Evolutionary conservation across 2,113 vertebrate genomes (phyloP).

Genomic region (Aegotheles bennettii): DNA sequence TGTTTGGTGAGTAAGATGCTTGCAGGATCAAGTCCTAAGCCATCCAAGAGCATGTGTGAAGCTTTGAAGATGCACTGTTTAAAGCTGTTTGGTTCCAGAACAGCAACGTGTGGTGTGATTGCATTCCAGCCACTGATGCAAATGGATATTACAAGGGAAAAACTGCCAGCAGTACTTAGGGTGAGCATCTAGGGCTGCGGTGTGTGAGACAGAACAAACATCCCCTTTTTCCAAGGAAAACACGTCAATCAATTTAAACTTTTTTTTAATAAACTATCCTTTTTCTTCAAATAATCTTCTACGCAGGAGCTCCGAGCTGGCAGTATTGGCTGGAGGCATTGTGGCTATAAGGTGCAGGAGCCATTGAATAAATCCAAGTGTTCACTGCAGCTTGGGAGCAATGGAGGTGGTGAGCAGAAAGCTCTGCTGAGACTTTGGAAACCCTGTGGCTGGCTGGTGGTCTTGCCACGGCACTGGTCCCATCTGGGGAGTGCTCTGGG

Average conservation of each 20-base stretch:
- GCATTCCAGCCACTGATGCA: background rate
- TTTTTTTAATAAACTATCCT: background rate
- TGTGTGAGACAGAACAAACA: background rate
- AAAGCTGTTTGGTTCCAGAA: background rate
- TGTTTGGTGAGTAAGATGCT: background rate
- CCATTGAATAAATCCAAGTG: accelerated
- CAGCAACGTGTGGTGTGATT: background rate
- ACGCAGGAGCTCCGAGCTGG: background rate
- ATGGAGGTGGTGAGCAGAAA: background rate
- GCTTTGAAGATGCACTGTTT: background rate
- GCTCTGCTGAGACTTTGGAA: background rate
- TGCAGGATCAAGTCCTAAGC: background rate
- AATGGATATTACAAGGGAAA: background rate
- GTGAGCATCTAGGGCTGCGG: background rate
- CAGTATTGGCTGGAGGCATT: accelerated
- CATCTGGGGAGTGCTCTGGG: background rate
- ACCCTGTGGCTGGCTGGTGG: background rate
- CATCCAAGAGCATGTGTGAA: background rate
- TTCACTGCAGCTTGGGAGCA: background rate
- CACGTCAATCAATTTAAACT: background rate
- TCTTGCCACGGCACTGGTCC: background rate
- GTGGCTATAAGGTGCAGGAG: accelerated
- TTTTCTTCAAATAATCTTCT: background rate
- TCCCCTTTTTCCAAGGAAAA: background rate
- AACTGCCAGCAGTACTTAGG: background rate